Percentiles rank a stretch among this genome's conserved stretches.
These are phyloP conservation scores for Callyntrura sp. DNA, from an alignment of 2,888 invertebrate species.

Conservation along the genomic window DNA sequence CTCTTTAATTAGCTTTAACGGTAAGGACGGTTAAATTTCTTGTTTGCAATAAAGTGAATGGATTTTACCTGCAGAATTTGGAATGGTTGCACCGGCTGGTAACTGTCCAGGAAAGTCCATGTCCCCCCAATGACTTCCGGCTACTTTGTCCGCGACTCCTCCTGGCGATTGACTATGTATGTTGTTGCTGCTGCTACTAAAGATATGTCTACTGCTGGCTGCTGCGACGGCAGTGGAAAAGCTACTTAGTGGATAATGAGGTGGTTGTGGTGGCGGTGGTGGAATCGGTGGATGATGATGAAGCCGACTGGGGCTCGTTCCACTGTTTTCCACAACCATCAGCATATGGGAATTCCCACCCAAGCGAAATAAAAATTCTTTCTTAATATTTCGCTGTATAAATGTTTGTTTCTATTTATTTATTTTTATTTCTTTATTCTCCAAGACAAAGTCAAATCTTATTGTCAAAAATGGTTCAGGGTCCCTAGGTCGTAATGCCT, in stretches of 20 bases:
- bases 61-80: conserved; percentile 82
- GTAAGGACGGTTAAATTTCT: too few relatives aligned
- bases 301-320: conserved; percentile 83
- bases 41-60: too few relatives aligned
- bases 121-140: conserved; percentile 82
- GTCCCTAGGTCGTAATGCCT: too few relatives aligned
- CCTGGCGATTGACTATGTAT: conserved; percentile 26
- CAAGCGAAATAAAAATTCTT: conserved; percentile 18
- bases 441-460: too few relatives aligned
- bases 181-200: neutral
- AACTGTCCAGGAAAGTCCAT: conserved; percentile 84
- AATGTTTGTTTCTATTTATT: too few relatives aligned
- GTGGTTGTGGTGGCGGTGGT: conserved; percentile 66
- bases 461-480: too few relatives aligned
- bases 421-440: too few relatives aligned
- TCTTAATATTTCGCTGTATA: neutral
- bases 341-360: conserved; percentile 80
- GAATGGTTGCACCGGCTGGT: conserved; percentile 81
- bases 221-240: neutral
- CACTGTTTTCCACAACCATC: conserved; percentile 84
- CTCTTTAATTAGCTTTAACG: too few relatives aligned
- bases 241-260: conserved; percentile 51
- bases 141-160: conserved; percentile 5
- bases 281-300: conserved; percentile 69
- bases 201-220: neutral